Base-by-base conservation (phyloP, 2,888 invertebrate species). In the Lithodes maja region DNA sequence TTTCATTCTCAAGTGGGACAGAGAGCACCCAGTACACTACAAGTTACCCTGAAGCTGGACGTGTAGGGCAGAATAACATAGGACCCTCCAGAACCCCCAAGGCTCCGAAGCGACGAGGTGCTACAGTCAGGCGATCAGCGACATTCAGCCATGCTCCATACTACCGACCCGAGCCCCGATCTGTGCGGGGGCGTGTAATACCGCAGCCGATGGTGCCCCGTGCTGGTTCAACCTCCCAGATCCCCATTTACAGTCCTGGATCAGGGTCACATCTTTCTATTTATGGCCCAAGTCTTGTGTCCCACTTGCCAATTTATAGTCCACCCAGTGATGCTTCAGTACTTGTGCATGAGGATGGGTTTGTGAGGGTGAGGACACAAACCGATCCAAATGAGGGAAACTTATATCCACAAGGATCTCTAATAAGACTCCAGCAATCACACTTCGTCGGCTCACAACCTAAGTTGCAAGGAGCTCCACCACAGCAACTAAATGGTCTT, bases 1-100 rank as follows among this genome's bases (percentile, higher is more conserved):
- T 91, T 61, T 91, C 91, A 3, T 90, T 87, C 49, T 90, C 89
- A 2, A 91, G 90, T 80, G 90, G 90, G 17, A 87, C 88, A 2
- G 90, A 87, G 71, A 90, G 90, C 54, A 85, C 90, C 17, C 91
- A 90, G 79, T 77, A 85, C 55, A 83, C 88, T 5, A 78, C 89
- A 15, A 85, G 83, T 49, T 54, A 52, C 77, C 69, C 83, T 5
- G 87, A 87, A 55, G 52, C 74, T 12, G 71, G 50, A 17, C 75
- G 69, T 15, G 61, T 12, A 50, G 84, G 79, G 0, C 53, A 5
- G n/a, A 69, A 54, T 3, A 53, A 68, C 2, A 33, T 53, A 1
- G 54, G 71, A 3, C 33, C n/a, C 7, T 54, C 81, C n/a, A 61
- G 87, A 2, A 84, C 84, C 5, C 80, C 85, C 50, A 74, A 81